Evolutionary conservation across 2,797 vertebrate genomes (phyloP).

Genomic region (Silurus aristotelis): DNA sequence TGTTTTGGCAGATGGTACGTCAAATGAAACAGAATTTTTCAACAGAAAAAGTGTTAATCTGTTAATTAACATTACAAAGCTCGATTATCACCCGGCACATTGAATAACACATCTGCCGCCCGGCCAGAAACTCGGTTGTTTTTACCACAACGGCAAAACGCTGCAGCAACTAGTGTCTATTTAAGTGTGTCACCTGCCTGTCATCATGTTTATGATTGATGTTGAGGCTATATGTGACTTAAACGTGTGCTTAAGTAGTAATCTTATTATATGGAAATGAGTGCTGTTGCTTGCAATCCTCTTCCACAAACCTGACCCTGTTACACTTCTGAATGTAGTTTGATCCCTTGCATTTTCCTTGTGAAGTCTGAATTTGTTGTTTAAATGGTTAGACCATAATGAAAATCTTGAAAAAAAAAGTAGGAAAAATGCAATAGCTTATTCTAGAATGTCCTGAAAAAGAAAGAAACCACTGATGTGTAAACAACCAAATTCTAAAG

Average conservation of each 20-base stretch:
- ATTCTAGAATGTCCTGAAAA: background rate
- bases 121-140: background rate
- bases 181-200: background rate
- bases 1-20: constrained; percentile 20
- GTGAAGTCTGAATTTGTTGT: background rate
- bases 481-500: background rate
- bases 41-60: constrained; percentile 13
- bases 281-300: too few species aligned
- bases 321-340: background rate
- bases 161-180: background rate
- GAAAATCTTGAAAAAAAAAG: background rate
- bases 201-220: background rate
- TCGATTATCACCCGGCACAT: background rate
- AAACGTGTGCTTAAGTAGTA: background rate
- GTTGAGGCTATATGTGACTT: background rate
- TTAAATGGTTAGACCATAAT: background rate
- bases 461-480: background rate
- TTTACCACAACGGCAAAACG: background rate
- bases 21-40: background rate
- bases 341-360: background rate
- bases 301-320: too few species aligned
- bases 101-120: constrained; percentile 5
- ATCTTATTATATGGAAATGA: background rate
- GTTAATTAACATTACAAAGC: constrained; percentile 21
- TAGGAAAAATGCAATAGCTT: background rate